A percentile compares a stretch with the other conserved stretches of the same genome.
Evolutionary conservation across 2,888 invertebrate species (phyloP).

Genomic region (Autographa pulchrina): DNA sequence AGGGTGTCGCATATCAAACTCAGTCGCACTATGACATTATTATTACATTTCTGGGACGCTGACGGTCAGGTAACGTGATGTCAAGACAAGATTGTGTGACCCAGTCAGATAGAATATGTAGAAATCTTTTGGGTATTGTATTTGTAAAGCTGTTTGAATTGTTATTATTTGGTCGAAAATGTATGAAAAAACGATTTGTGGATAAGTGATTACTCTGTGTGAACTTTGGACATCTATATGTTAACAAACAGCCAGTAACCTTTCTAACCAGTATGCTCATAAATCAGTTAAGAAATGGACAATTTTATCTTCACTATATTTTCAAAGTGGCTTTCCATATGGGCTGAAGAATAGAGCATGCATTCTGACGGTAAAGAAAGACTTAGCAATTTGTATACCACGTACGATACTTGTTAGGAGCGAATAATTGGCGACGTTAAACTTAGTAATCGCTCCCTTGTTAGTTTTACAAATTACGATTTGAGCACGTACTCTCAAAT

Average conservation of each 20-base stretch:
- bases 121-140: too few species aligned
- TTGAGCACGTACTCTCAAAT: conserved; percentile 2
- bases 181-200: too few species aligned
- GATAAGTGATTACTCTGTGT: too few species aligned
- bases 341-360: neutral
- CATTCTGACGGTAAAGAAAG: neutral
- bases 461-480: conserved; percentile 4
- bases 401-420: neutral
- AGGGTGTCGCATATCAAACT: conserved; percentile 1
- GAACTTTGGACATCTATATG: too few species aligned
- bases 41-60: neutral
- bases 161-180: too few species aligned
- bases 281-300: too few species aligned
- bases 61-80: neutral
- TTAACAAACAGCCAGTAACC: too few species aligned
- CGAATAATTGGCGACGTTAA: neutral
- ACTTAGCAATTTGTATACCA: neutral
- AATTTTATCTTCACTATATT: too few species aligned
- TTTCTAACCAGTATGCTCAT: too few species aligned
- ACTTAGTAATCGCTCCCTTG: neutral
- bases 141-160: too few species aligned
- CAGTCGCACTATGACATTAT: conserved; percentile 1
- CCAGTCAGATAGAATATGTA: neutral
- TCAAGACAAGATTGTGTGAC: neutral
- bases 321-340: too few species aligned